A percentile compares a stretch with the other conserved stretches of the same genome.
phyloP scores from a whole-genome alignment of 1,140 invertebrate genomes.

The Potamilus streckersoni region DNA sequence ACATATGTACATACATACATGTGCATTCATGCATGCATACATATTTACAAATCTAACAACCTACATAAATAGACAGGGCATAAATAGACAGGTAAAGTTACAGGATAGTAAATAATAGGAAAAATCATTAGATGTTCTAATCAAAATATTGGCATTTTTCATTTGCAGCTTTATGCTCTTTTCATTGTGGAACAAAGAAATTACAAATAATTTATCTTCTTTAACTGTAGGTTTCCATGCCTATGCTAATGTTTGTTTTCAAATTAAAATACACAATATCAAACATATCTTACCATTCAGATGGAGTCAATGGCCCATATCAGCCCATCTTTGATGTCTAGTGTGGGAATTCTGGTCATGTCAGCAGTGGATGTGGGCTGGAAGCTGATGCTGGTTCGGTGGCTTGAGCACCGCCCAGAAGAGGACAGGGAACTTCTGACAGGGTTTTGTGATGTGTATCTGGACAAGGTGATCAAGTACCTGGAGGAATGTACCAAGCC shows the following conservation, averaged over 20 bases:
- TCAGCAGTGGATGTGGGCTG: constrained; percentile 60
- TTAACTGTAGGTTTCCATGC: no score
- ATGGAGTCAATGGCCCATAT: constrained; percentile 58
- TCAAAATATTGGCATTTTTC: no score
- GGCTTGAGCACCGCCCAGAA: constrained; percentile 60
- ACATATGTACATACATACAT: no score
- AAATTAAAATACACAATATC: background rate
- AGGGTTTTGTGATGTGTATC: constrained; percentile 60
- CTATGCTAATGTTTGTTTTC: background rate
- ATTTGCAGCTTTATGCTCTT: background rate
- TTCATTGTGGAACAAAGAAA: background rate
- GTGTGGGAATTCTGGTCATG: constrained; percentile 63
- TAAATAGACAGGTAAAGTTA: no score
- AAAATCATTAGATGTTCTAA: no score
- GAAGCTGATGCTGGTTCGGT: constrained; percentile 63
- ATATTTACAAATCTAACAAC: no score
- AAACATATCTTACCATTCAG: constrained; percentile 33
- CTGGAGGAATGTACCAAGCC: constrained; percentile 54
- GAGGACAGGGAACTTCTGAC: constrained; percentile 49
- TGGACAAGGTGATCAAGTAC: constrained; percentile 59
- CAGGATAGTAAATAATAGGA: no score
- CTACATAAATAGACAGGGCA: no score
- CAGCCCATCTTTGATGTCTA: constrained; percentile 60
- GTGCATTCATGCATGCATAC: no score
- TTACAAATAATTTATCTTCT: background rate